Percentiles rank a stretch among this genome's conserved stretches.
Conservation (phyloP, 2,888 invertebrate genomes). For the Acanthosepion esculentum region DNA sequence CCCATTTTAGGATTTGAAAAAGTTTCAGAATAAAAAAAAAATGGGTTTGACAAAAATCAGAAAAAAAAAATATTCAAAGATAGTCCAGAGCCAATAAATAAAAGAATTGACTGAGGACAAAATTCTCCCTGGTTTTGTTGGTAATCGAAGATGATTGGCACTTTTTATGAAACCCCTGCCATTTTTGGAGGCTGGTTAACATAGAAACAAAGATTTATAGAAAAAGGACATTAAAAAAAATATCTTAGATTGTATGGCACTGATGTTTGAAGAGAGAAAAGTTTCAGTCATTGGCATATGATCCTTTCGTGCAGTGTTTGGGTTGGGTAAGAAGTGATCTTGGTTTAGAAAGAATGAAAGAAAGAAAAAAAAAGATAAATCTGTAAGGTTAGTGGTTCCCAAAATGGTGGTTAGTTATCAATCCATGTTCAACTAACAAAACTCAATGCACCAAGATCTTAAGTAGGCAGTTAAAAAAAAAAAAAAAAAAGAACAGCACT, state of each 20-base stretch:
- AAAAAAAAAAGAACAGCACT: neutral
- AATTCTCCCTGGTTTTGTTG: slow-evolving; percentile 11
- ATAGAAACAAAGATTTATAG: neutral
- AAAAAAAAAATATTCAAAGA: neutral
- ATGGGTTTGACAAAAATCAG: neutral
- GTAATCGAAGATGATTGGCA: neutral
- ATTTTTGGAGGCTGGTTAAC: neutral
- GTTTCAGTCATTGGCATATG: neutral
- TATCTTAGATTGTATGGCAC: neutral
- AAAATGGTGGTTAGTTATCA: too few relatives aligned
- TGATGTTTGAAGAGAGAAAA: neutral
- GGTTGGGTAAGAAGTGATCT: neutral
- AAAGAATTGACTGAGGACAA: too few relatives aligned
- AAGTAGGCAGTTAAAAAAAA: neutral
- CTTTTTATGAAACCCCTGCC: slow-evolving; percentile 33
- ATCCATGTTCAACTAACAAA: neutral
- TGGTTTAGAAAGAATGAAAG: neutral
- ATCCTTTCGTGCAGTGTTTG: neutral
- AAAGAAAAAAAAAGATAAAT: neutral
- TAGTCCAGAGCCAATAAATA: neutral
- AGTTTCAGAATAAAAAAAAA: neutral
- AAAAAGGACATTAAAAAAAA: slow-evolving; percentile 9
- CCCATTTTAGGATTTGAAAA: neutral
- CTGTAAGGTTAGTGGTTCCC: neutral
- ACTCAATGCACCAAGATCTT: neutral